Conservation (phyloP, 2,797 vertebrate species). For the Hapalemur alaotrensis region DNA sequence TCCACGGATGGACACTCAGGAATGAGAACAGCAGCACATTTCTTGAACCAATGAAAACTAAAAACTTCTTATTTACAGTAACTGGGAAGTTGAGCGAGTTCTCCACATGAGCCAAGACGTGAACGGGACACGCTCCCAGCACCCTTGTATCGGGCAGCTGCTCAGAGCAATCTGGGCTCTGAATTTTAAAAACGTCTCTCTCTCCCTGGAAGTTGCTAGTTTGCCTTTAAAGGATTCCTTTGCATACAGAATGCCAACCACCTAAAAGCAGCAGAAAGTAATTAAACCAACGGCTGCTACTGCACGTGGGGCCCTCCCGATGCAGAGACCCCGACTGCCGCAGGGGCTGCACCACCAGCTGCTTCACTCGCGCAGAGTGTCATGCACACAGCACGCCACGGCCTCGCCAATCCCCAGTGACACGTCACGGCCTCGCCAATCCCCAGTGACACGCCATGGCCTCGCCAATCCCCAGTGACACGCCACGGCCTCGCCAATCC, state of each 20-base stretch:
- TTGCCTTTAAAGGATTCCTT: not conserved
- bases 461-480: too few relatives aligned
- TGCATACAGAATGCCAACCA: too few relatives aligned
- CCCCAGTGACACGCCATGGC: too few relatives aligned
- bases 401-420: too few relatives aligned
- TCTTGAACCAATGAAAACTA: not conserved
- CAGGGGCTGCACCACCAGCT: not conserved
- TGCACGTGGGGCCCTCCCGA: not conserved
- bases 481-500: too few relatives aligned
- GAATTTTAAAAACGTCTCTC: fast-evolving
- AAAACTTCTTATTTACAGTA: not conserved
- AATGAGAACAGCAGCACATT: too few relatives aligned
- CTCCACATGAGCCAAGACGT: fast-evolving
- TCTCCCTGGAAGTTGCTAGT: not conserved
- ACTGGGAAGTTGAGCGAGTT: not conserved
- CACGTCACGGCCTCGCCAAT: too few relatives aligned
- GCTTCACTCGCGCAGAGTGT: too few relatives aligned
- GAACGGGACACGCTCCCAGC: fast-evolving
- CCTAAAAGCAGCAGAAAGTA: not conserved
- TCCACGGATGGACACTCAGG: too few relatives aligned
- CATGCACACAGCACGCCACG: too few relatives aligned
- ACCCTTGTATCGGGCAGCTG: not conserved
- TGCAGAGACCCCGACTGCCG: not conserved
- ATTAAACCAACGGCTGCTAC: not conserved
- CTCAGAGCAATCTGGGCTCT: not conserved